phyloP scores from a whole-genome alignment of 2,888 invertebrate genomes.

The Miltochrista miniata region DNA sequence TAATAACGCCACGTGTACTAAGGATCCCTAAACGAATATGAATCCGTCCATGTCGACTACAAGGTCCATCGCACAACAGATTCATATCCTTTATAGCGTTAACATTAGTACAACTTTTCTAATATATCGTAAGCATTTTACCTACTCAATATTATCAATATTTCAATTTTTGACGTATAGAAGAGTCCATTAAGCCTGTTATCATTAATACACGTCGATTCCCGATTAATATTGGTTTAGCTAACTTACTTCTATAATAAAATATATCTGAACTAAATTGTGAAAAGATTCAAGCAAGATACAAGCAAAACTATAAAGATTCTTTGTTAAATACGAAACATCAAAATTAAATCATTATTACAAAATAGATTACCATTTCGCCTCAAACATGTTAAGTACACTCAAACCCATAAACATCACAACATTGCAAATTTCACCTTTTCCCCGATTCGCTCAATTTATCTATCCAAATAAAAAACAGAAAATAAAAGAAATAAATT shows the following conservation, averaged over 20 bases:
- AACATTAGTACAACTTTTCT: slow-evolving; percentile 50
- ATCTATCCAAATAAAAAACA: slow-evolving; percentile 44
- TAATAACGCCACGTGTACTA: too few species aligned
- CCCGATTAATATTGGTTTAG: too few species aligned
- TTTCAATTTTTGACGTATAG: background rate
- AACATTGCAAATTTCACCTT: slow-evolving; percentile 26
- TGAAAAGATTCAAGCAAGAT: background rate
- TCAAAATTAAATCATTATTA: background rate
- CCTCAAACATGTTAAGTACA: slow-evolving; percentile 32
- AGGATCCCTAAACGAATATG: slow-evolving; percentile 16
- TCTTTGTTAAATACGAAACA: too few species aligned
- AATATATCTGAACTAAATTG: too few species aligned
- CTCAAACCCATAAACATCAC: slow-evolving; percentile 25
- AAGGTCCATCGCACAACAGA: slow-evolving; percentile 34
- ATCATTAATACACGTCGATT: too few species aligned
- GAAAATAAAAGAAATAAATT: slow-evolving; percentile 64
- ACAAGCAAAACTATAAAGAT: background rate
- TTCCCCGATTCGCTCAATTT: slow-evolving; percentile 33
- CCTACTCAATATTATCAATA: too few species aligned
- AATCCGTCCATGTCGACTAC: slow-evolving; percentile 10
- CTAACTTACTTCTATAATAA: too few species aligned
- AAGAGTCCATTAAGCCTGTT: too few species aligned
- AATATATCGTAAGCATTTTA: too few species aligned
- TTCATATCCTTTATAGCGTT: slow-evolving; percentile 28
- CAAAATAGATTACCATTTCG: slow-evolving; percentile 1